These are phyloP conservation scores for Eulemur mongoz DNA, from an alignment of 2,797 vertebrate species.

Conservation along the genomic window DNA sequence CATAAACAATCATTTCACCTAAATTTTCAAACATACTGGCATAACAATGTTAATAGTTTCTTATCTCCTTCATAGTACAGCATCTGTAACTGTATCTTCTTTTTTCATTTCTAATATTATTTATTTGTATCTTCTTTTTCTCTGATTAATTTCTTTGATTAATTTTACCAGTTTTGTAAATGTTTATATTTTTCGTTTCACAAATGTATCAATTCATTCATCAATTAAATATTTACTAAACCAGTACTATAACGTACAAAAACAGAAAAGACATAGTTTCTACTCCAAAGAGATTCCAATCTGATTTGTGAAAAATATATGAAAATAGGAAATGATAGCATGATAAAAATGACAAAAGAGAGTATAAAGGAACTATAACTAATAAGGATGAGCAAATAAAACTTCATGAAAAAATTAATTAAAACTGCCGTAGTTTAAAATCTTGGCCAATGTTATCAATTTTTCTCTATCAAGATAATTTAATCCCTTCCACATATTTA, in stretches of 20 bases:
- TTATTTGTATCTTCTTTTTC: neutral
- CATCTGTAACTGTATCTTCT: neutral
- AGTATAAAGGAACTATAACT: neutral
- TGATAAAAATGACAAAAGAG: neutral
- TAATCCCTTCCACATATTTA: neutral
- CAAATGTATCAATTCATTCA: neutral
- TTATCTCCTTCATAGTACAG: neutral
- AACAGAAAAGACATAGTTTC: neutral
- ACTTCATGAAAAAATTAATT: neutral
- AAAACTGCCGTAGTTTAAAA: neutral
- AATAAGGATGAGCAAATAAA: neutral
- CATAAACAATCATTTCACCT: neutral
- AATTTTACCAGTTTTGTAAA: neutral
- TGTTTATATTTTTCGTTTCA: neutral
- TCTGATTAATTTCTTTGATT: neutral
- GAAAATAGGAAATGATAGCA: neutral
- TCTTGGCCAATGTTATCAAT: neutral
- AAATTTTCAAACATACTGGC: neutral
- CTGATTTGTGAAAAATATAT: neutral
- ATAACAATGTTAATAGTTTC: neutral
- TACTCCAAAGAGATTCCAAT: slow-evolving; percentile 22
- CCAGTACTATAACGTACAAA: neutral
- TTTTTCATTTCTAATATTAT: neutral
- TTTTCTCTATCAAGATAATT: neutral
- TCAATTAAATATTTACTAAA: slow-evolving; percentile 37